Conservation (phyloP, 2,888 invertebrate genomes). For the Elysia crispata region DNA sequence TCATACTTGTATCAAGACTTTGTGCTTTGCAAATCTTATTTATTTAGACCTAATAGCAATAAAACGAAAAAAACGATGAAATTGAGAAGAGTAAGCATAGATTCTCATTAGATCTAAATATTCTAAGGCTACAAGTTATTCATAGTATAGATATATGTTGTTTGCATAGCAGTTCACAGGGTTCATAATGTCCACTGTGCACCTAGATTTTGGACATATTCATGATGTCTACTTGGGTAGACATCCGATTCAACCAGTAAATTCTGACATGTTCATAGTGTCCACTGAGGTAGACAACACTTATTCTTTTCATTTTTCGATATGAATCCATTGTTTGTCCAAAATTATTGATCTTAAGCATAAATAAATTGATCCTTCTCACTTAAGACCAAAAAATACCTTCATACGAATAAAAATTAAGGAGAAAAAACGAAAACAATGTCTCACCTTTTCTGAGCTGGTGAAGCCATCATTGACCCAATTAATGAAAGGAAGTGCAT, state of each 20-base stretch:
- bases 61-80: not conserved
- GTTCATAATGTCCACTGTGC: slow-evolving; percentile 5
- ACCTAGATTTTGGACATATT: too few relatives aligned
- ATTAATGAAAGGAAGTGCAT: not conserved
- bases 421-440: not conserved
- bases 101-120: not conserved
- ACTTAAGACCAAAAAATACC: not conserved
- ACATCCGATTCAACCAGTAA: not conserved
- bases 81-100: not conserved
- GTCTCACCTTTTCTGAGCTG: slow-evolving; percentile 18
- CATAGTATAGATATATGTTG: not conserved
- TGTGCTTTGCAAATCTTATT: too few relatives aligned
- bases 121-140: not conserved
- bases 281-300: not conserved
- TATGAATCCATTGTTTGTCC: not conserved
- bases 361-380: too few relatives aligned
- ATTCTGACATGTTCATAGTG: not conserved
- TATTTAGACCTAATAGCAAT: not conserved
- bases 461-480: not conserved
- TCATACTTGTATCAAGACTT: too few relatives aligned
- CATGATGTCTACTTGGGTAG: slow-evolving; percentile 5
- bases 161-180: too few relatives aligned
- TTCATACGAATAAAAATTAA: not conserved
- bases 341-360: too few relatives aligned
- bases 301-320: not conserved